phyloP scores from a whole-genome alignment of 2,113 vertebrate genomes.

The Elephantulus edwardii region DNA sequence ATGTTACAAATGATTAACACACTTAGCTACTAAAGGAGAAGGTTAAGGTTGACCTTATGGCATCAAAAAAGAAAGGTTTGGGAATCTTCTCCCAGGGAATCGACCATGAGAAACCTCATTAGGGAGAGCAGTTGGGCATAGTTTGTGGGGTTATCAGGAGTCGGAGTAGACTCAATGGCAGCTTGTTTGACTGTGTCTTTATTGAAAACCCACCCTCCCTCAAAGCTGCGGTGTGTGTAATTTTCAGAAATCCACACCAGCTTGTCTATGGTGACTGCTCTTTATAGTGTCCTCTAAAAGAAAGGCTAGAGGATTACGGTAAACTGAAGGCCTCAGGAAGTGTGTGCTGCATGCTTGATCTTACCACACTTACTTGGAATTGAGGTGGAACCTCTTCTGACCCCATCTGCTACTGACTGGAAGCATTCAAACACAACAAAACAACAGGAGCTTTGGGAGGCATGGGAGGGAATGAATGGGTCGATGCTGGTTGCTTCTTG shows the following conservation, averaged over 20 bases:
- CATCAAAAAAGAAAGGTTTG: background rate
- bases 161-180: background rate
- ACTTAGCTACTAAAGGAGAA: background rate
- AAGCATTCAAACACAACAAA: constrained; percentile 21
- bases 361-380: background rate
- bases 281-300: constrained; percentile 32
- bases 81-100: background rate
- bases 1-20: background rate
- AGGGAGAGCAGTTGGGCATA: background rate
- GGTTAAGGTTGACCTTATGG: background rate
- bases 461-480: background rate
- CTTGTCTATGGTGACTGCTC: background rate
- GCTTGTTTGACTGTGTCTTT: background rate
- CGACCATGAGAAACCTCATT: background rate
- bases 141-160: background rate
- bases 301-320: background rate
- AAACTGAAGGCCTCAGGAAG: background rate
- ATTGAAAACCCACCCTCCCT: background rate
- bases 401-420: background rate
- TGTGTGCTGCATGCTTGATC: background rate
- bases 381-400: background rate
- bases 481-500: background rate
- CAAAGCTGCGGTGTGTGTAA: background rate
- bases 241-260: background rate
- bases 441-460: background rate